phyloP scores from a whole-genome alignment of 2,888 invertebrate species.

The Amphipyra berbera region DNA sequence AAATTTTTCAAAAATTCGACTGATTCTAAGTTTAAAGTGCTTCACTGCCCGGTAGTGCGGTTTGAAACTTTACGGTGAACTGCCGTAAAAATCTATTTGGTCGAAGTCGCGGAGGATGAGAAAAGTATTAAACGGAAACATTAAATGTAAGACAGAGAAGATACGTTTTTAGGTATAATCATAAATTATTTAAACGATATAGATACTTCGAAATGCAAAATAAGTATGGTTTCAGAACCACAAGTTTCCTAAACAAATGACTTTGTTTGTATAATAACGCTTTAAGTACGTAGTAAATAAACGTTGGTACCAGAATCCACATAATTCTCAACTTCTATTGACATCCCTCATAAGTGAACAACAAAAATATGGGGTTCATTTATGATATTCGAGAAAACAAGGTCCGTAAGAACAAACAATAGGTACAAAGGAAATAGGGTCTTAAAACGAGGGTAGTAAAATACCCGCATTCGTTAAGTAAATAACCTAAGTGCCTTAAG shows the following conservation, averaged over 20 bases:
- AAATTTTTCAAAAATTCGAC: conserved; percentile 6
- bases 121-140: not conserved
- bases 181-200: too few relatives aligned
- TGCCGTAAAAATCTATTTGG: conserved; percentile 5
- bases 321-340: conserved; percentile 19
- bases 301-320: not conserved
- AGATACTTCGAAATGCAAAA: too few relatives aligned
- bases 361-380: conserved; percentile 29
- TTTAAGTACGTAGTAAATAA: not conserved
- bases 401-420: conserved; percentile 30
- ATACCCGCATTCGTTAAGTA: conserved; percentile 57
- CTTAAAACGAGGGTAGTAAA: conserved; percentile 55
- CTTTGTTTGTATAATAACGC: not conserved
- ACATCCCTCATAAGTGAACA: conserved; percentile 15
- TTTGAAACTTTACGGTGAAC: conserved; percentile 6
- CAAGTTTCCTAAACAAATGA: too few relatives aligned
- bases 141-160: too few relatives aligned
- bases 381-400: conserved; percentile 50
- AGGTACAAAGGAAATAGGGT: conserved; percentile 47
- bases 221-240: too few relatives aligned
- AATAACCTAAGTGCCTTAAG: conserved; percentile 60
- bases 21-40: conserved; percentile 3
- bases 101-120: not conserved
- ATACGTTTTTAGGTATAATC: too few relatives aligned
- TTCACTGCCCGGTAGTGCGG: not conserved